These are phyloP conservation scores for Pipistrellus pipistrellus DNA, from an alignment of 2,797 vertebrate species.

Conservation along the genomic window DNA sequence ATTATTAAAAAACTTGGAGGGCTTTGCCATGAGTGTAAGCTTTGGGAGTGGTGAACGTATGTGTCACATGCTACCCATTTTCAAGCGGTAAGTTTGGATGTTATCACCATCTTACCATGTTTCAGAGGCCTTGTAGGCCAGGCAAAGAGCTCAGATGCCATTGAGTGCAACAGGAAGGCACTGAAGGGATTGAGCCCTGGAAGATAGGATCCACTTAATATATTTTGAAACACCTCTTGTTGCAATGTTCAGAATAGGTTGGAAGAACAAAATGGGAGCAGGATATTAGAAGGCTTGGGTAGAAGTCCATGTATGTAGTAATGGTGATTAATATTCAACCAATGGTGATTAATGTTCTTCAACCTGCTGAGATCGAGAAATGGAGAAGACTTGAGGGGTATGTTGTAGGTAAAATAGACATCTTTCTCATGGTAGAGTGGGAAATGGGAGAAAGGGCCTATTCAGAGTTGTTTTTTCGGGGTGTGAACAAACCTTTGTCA, in stretches of 20 bases:
- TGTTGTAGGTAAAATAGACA: background rate
- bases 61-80: background rate
- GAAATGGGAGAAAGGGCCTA: background rate
- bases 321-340: background rate
- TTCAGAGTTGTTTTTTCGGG: background rate
- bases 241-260: background rate
- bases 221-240: background rate
- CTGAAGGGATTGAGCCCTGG: background rate
- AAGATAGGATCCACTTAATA: background rate
- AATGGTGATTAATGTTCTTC: background rate
- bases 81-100: background rate
- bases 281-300: background rate
- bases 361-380: background rate
- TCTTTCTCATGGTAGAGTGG: background rate
- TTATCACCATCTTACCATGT: background rate
- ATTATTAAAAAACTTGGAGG: background rate
- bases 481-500: background rate
- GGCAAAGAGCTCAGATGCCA: background rate
- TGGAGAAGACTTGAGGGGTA: background rate
- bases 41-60: background rate
- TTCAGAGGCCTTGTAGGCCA: background rate
- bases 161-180: background rate
- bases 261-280: background rate
- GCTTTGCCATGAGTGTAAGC: background rate
- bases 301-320: background rate